Conservation (phyloP, 2,888 invertebrate genomes). For the Epicampocera succincta region DNA sequence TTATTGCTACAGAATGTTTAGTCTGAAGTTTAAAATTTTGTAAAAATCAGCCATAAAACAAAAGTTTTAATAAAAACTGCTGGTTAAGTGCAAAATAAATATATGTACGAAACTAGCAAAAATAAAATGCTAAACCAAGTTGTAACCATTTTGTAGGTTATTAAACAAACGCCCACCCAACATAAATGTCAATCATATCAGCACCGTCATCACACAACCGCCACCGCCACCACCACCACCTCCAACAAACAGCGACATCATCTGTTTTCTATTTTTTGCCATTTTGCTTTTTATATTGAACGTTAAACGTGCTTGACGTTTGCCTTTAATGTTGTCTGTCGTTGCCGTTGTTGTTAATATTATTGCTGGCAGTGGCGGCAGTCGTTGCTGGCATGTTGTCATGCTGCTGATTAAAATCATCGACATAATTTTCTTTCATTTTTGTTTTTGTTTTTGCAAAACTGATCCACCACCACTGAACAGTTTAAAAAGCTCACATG, state of each 20-base stretch:
- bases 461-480: constrained; percentile 7
- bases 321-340: neutral
- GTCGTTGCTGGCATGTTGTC: constrained; percentile 36
- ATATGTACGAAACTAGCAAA: neutral
- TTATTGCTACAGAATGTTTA: constrained; percentile 24
- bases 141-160: constrained; percentile 58
- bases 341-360: constrained; percentile 9
- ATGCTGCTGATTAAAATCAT: constrained; percentile 59
- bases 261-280: no score
- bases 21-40: constrained; percentile 7
- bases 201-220: constrained; percentile 26
- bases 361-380: neutral
- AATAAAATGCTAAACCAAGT: constrained; percentile 16
- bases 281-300: neutral
- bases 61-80: constrained; percentile 39
- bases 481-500: constrained; percentile 32
- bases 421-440: constrained; percentile 31
- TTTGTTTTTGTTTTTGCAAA: neutral
- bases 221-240: neutral
- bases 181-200: constrained; percentile 67
- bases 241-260: constrained; percentile 1
- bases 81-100: constrained; percentile 29
- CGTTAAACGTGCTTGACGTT: constrained; percentile 23
- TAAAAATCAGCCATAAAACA: constrained; percentile 1
- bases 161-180: constrained; percentile 66